Evolutionary conservation across 2,888 invertebrate species (phyloP), one percentile per base, ranked within the genome.

Genomic region (Erpobdella octoculata): DNA sequence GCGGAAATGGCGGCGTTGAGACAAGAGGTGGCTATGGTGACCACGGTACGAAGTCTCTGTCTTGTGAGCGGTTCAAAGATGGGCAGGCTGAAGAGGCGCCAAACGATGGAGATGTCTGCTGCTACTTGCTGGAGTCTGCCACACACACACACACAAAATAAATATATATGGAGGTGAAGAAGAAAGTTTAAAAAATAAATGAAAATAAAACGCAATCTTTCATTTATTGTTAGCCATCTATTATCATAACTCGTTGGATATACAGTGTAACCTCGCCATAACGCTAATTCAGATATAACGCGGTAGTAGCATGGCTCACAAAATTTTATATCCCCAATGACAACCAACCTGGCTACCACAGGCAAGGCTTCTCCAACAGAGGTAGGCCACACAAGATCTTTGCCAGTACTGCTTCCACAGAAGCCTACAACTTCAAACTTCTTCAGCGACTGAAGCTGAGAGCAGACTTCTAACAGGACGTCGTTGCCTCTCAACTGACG

Each of bases 51-150:
- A 65, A 94, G 87, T 78, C 92, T 89, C n/a, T 88, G 88, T 3
- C 90, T 88, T 12, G 91, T 91, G 77, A 94, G 86, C 0, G 94
- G 93, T 81, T 94, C 93, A 71, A 93, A 84, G 73, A 93, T 88
- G 0, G 93, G 93, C 78, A 95, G 84, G 25, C 91, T 90, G 76
- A 93, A 86, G 8, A 91, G 91, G 76, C 89, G 87, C 80, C 89
- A 89, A 72, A 92, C 91, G 61, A 92, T 88, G 73, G 88, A 88
- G 74, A 94, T 89, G 81, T 94, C 94, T 74, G 90, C 89, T 74
- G 92, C 88, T 77, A 92, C 87, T 76, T 89, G 53, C 72, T 76
- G 76, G 61, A 75, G 69, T 41, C 75, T 75, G 81, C n/a, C n/a
- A n/a, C n/a, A n/a, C n/a, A 12, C 28, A 70, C 28, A 36, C 21